These are phyloP conservation scores for Cerastoderma edule DNA, from an alignment of 2,888 invertebrate genomes.

Conservation along the genomic window DNA sequence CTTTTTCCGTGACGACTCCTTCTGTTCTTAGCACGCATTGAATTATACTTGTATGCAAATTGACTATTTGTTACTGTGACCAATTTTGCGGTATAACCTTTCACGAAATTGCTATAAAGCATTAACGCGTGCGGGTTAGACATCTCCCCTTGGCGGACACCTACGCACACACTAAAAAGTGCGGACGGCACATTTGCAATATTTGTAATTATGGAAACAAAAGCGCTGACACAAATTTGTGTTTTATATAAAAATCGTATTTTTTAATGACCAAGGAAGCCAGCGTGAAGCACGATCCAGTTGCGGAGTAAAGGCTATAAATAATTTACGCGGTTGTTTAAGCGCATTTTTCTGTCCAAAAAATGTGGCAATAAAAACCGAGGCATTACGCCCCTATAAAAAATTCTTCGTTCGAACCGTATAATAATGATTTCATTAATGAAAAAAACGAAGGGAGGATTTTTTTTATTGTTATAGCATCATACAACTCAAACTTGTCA, in stretches of 20 bases:
- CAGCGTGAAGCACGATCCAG: not conserved
- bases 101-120: not conserved
- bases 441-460: no score
- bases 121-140: not conserved
- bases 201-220: constrained; percentile 11
- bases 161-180: not conserved
- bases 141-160: not conserved
- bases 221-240: constrained; percentile 3
- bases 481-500: no score
- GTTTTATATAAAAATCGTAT: constrained; percentile 14
- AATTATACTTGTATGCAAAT: constrained; percentile 9
- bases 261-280: constrained; percentile 11
- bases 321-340: constrained; percentile 6
- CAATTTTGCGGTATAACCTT: not conserved
- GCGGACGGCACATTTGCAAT: constrained; percentile 6
- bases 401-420: no score
- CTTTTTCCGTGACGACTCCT: no score
- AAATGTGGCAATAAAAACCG: constrained; percentile 2
- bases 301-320: constrained; percentile 14
- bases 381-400: constrained; percentile 1
- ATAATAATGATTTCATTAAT: no score
- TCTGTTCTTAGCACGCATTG: not conserved
- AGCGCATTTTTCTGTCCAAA: constrained; percentile 1
- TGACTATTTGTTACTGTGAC: not conserved
- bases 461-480: no score